Evolutionary conservation across 2,797 vertebrate species (phyloP), one percentile per base, ranked within the genome.

Genomic region (Apogon talboti): DNA sequence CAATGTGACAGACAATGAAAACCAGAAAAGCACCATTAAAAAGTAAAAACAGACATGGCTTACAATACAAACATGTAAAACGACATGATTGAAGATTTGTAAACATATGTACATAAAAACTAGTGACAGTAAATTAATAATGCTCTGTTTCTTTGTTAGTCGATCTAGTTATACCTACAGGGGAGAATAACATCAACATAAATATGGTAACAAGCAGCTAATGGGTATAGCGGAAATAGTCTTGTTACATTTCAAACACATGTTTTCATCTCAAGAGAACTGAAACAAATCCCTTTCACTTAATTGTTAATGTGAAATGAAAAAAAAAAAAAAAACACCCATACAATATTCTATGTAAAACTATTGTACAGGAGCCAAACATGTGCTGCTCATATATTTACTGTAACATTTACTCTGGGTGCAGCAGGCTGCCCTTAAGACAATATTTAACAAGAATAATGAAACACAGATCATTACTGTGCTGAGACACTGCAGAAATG

Each of bases 161-260:
- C 52, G 62, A 66, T 75, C 30, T 70, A 48, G 28, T 7, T 63
- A 47, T 71, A 67, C 45, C 77, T 75, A 75, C 37, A 64, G 41
- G 60, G 68, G 7, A 76, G 70, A 80, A 77, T 38, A 78, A 80
- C 37, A 71, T 69, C 38, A 18, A 80, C 76, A 87, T 78, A 88
- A 84, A 89, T 79, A 85, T 83, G 79, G 11, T 63, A 83, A 83
- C 58, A 71, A 62, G 40, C 76, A 85, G 78, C 81, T 71, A 46
- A 62, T 75, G 81, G 78, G 71, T 74, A 42, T 45, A 35, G 24
- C 46, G 59, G 65, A 82, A 68, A 80, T 49, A 62, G 28, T 15
- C 2, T 44, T 43, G 41, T 60, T 78, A 66, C 13, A 67, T 65
- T 41, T 78, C 46, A 49, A 13, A 72, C 43, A 48, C 44, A 57